Percentiles rank a stretch among this genome's conserved stretches.
Conservation (phyloP, 2,888 invertebrate species). For the Epirrhoe alternata region DNA sequence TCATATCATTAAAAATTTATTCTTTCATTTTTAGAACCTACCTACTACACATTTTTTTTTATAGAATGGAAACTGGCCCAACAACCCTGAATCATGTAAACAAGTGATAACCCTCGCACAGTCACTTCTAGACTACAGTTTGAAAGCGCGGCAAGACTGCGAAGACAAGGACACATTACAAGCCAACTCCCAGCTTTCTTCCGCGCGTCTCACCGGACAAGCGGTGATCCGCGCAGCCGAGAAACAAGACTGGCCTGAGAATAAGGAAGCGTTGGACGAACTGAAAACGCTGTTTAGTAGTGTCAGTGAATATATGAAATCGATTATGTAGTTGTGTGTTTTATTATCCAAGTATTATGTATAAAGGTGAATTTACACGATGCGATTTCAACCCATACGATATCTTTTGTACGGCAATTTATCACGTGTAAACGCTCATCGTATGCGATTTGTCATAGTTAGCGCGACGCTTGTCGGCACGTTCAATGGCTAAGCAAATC, state of each 20-base stretch:
- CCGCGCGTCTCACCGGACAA: constrained; percentile 84
- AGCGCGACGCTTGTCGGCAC: no score
- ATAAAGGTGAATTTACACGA: no score
- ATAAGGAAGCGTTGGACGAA: constrained; percentile 59
- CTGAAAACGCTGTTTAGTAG: constrained; percentile 61
- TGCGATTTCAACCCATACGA: no score
- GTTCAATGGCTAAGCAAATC: no score
- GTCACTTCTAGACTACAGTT: constrained; percentile 84
- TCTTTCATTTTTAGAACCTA: no score
- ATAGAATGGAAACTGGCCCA: constrained; percentile 82
- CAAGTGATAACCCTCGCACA: constrained; percentile 87
- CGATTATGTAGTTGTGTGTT: constrained; percentile 61
- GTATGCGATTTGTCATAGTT: no score
- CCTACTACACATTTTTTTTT: no score
- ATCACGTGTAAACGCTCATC: no score
- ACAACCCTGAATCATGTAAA: constrained; percentile 84
- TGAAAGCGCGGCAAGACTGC: constrained; percentile 80
- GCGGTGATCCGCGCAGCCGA: constrained; percentile 81
- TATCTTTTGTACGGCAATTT: no score
- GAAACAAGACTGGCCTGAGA: constrained; percentile 77
- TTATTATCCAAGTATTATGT: constrained; percentile 40
- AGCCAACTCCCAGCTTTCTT: constrained; percentile 84
- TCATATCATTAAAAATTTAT: no score
- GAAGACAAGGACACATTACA: constrained; percentile 78
- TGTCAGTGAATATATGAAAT: constrained; percentile 78